Base-by-base conservation (phyloP, 2,888 invertebrate genomes). In the Heteromyza rotundicornis region DNA sequence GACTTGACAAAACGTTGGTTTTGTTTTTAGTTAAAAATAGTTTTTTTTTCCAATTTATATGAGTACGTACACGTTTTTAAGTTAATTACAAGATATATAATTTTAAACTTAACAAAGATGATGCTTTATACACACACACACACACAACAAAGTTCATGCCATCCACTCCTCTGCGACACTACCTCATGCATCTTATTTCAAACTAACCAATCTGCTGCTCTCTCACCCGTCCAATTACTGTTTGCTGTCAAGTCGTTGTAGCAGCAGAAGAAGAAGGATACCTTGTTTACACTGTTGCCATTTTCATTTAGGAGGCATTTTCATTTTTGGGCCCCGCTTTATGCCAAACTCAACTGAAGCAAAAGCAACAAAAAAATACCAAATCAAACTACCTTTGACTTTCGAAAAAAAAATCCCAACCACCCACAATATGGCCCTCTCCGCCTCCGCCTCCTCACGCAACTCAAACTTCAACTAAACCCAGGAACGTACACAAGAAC, bases 351-450 rank as follows among this genome's bases (percentile, higher is more conserved):
- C 57, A 57, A 64, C n/a, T n/a, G n/a, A n/a, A n/a, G 63, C 64
- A 54, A 64, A 61, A 65, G 64, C 69, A 73, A 68, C 72, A 70
- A 74, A 76, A 74, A 76, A 72, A 76, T 77, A 74, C 73, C 69
- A 73, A 78, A 77, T 70, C 74, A 69, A 77, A 73, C 76, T 76
- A 77, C 76, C 76, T 77, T 70, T 70, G 75, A 76, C 75, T 72
- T 71, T 72, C 70, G 70, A 73, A 69, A 76, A 71, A 69, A n/a
- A n/a, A n/a, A n/a, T 70, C 73, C 71, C 64, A 63, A 16, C 66
- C 68, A 66, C 56, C 56, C 50, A 36, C 52, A 36, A 12, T n/a
- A 22, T 50, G 24, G 23, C 57, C 61, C 58, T 40, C 58, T 54
- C 53, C 40, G 52, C 64, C 17, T 51, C 55, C 60, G 60, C 63